These are phyloP conservation scores for Puffinus mauretanicus DNA, from an alignment of 2,113 vertebrate genomes.

Conservation along the genomic window DNA sequence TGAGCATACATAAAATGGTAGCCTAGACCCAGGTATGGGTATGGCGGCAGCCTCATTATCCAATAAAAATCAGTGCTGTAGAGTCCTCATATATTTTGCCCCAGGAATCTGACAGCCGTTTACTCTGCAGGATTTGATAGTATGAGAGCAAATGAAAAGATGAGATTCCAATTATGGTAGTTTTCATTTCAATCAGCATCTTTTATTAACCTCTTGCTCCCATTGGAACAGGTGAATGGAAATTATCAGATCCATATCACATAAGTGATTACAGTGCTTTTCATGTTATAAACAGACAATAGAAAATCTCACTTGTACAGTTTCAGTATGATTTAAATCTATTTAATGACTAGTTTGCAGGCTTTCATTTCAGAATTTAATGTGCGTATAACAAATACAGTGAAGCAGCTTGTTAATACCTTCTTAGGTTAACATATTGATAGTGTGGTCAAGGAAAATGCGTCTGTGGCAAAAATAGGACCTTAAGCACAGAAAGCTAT, in stretches of 20 bases:
- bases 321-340: background rate
- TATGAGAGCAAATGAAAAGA: background rate
- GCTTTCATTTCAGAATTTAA: background rate
- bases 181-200: background rate
- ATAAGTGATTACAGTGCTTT: background rate
- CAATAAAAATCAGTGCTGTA: background rate
- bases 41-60: background rate
- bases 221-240: background rate
- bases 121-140: background rate
- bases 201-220: background rate
- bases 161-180: background rate
- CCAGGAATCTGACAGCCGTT: background rate
- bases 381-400: background rate
- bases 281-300: background rate
- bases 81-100: background rate
- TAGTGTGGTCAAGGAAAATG: background rate
- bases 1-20: background rate
- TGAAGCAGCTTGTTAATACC: background rate
- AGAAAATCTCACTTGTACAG: background rate
- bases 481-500: background rate
- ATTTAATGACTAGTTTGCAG: background rate
- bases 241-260: background rate
- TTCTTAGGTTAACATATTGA: background rate
- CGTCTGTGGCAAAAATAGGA: background rate
- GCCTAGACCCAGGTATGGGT: background rate